Base-by-base conservation (phyloP, 2,113 vertebrate species). In the Gymnarchus niloticus region DNA sequence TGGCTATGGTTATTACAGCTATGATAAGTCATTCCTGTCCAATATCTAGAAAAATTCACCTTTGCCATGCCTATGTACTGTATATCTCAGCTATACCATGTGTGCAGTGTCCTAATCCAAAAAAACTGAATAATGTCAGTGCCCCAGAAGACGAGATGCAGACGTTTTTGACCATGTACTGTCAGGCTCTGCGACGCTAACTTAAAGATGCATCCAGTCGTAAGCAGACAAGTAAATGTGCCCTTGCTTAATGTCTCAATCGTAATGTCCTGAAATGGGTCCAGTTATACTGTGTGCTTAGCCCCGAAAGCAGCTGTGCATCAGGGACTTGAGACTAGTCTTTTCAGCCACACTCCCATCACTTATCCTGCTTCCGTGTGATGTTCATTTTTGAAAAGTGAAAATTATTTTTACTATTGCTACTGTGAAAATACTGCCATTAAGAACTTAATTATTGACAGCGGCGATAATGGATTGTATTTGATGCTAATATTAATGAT, bases 401-500 rank as follows among this genome's bases (percentile, higher is more conserved):
- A 49, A 46, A 25, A 69, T 28, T 84, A 65, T 51, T 84, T 19
- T 48, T 37, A 52, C 21, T 19, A 25, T 3, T 33, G 12, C 51
- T 54, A 82, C 14, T 54, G 21, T 10, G 28, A 44, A 33, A 83
- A 56, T 14, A 54, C 9, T 21, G 25, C 41, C n/a, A n/a, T 81
- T 3, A 81, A 37, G 44, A 19, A 52, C 46, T 52, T 14, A 52
- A 14, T 52, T 17, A 54, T 6, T 52, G n/a, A 21, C 33, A 54
- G 33, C 52, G 25, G 46, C 49, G 52, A 52, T 28, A 83, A 56
- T 57, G 33, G 37, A 56, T 8, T 41, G 41, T 56, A 48, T 25
- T 83, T 83, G 33, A 8, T 56, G 54, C 28, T 37, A 76, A 54
- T 46, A 77, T 8, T 51, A 89, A 89, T 90, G 87, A 86, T 91